phyloP scores from a whole-genome alignment of 2,113 vertebrate genomes.

The Paradoxurus hermaphroditus region DNA sequence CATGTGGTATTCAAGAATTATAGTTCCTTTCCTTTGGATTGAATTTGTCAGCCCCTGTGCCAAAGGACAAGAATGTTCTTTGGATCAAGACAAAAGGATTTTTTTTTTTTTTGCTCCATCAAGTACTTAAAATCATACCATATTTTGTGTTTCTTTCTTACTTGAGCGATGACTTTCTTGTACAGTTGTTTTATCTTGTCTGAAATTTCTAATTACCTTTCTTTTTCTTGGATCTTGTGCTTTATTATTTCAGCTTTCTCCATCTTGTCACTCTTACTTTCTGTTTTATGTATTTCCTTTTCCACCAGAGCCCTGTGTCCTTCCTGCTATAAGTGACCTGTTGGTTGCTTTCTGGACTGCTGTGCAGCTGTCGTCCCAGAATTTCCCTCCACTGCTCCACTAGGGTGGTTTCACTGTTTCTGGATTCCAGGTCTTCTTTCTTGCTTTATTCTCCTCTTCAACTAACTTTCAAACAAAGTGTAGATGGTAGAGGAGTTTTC shows the following conservation, averaged over 20 bases:
- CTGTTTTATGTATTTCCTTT: neutral
- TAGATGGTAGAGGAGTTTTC: neutral
- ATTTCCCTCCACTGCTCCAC: neutral
- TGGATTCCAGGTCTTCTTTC: neutral
- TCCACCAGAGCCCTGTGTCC: neutral
- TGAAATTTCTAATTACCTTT: slow-evolving; percentile 40
- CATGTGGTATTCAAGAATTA: neutral
- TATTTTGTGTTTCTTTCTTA: slow-evolving; percentile 49
- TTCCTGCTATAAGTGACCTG: neutral
- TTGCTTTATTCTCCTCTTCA: slow-evolving; percentile 5
- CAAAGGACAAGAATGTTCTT: slow-evolving; percentile 54
- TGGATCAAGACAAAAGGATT: slow-evolving; percentile 60
- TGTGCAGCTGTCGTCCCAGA: neutral
- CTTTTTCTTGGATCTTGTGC: slow-evolving; percentile 31
- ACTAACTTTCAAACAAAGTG: neutral
- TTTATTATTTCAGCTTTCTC: slow-evolving; percentile 53
- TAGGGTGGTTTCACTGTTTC: neutral
- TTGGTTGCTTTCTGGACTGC: neutral
- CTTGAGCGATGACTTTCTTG: slow-evolving; percentile 23
- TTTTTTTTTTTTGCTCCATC: slow-evolving; percentile 18
- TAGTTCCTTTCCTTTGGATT: neutral
- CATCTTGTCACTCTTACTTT: neutral
- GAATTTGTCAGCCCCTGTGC: neutral
- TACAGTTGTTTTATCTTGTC: slow-evolving; percentile 9
- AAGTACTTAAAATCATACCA: slow-evolving; percentile 15